phyloP scores from a whole-genome alignment of 2,797 vertebrate species.

The Tapirus indicus region DNA sequence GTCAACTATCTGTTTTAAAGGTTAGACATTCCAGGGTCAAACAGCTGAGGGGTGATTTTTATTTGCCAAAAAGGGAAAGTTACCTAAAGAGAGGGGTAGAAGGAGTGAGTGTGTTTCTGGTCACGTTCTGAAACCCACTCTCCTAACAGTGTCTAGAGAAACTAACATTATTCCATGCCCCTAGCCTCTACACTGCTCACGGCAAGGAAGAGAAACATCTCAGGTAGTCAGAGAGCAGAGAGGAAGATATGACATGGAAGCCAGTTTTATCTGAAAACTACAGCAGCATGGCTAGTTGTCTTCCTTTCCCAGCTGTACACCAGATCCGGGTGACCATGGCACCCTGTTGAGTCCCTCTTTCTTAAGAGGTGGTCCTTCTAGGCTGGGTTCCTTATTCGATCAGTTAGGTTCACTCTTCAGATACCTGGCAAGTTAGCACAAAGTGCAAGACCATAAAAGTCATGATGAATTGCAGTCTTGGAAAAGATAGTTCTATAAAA shows the following conservation, averaged over 20 bases:
- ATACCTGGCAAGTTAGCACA: neutral
- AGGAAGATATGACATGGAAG: neutral
- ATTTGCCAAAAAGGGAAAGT: conserved; percentile 19
- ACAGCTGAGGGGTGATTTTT: conserved; percentile 60
- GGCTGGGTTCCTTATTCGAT: neutral
- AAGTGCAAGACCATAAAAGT: conserved; percentile 16
- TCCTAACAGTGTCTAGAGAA: neutral
- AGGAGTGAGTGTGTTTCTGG: conserved; percentile 57
- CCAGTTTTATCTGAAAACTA: neutral
- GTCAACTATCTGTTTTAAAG: conserved; percentile 76
- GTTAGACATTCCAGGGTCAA: conserved; percentile 56
- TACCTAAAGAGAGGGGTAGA: neutral
- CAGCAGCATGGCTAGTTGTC: neutral
- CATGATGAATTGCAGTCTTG: neutral
- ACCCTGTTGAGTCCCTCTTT: neutral
- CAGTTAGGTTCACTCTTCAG: conserved; percentile 7
- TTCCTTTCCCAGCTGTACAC: neutral
- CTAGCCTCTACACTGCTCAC: neutral
- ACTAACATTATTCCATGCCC: neutral
- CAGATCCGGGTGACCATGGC: neutral
- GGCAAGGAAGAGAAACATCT: neutral
- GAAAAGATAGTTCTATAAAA: conserved; percentile 38
- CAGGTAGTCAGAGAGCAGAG: neutral
- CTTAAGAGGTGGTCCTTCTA: neutral
- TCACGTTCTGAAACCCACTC: neutral